Evolutionary conservation across 2,797 vertebrate genomes (phyloP), one percentile per base, ranked within the genome.

Genomic region (Mergus octosetaceus): DNA sequence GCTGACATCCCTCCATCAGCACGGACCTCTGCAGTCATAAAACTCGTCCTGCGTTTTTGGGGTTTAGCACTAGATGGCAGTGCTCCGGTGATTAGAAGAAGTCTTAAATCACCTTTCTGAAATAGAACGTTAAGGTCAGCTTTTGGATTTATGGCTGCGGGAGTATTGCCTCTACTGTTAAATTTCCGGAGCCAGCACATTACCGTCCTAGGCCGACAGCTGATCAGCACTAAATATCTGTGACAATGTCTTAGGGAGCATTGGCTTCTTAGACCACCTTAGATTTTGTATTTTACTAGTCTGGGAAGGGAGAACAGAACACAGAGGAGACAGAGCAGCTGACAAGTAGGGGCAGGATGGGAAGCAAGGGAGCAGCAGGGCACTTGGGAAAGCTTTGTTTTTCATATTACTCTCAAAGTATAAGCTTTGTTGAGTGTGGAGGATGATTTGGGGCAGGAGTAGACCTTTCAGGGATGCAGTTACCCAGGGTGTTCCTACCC

Each of bases 1-100:
- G 9, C 4, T 13, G 13, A 47, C 25, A n/a, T 1, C 4, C 6
- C 36, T 64, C 8, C 51, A 84, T 13, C 16, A 60, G 2, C 1
- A 1, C 7, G 30, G 86, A 79, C 22, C 30, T 51, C 17, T 15
- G 15, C 8, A 32, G 19, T 20, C 20, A 20, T 10, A 24, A 39
- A 69, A 5, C 9, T n/a, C 51, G 62, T 65, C 22, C 32, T 60
- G 39, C 22, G 39, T 91, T 86, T 86, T n/a, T 68, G 57, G 17
- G 4, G 11, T 34, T 41, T 68, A 71, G 16, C 56, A 66, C 68
- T 77, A 91, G 89, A 84, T 90, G 74, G 36, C 51, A 81, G 21
- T 85, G 51, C 18, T 85, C 34, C 60, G 45, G 64, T 66, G 21
- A 77, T 7, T 36, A 54, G 87, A 79, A 6, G 30, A 45, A 57